phyloP scores from a whole-genome alignment of 2,888 invertebrate species.

The Iselma pallidipennis region DNA sequence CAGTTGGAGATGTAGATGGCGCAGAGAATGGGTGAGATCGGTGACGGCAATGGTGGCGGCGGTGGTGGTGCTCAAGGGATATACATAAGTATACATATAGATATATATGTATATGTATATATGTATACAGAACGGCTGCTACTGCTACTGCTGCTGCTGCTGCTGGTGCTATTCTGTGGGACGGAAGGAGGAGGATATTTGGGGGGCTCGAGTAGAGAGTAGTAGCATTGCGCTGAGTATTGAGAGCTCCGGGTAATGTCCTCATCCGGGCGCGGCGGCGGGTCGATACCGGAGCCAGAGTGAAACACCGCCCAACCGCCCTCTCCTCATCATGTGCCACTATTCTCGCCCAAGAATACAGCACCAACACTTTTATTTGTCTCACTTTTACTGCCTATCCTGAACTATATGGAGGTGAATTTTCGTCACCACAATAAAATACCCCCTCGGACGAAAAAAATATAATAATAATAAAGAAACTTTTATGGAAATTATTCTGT shows the following conservation, averaged over 20 bases:
- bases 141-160: conserved; percentile 37
- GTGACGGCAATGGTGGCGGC: background rate
- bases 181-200: conserved; percentile 44
- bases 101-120: background rate
- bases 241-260: conserved; percentile 57
- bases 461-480: background rate
- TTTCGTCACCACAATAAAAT: background rate
- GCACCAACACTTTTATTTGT: conserved; percentile 25
- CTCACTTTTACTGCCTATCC: conserved; percentile 11
- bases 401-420: conserved; percentile 5
- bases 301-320: conserved; percentile 41
- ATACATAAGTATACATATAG: background rate
- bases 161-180: too few relatives aligned
- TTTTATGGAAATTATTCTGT: background rate
- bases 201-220: conserved; percentile 38
- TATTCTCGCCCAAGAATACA: conserved; percentile 39
- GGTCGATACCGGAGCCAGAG: conserved; percentile 52
- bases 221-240: conserved; percentile 51
- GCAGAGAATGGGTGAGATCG: conserved; percentile 22
- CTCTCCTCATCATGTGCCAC: conserved; percentile 50
- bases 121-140: conserved; percentile 5
- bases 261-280: conserved; percentile 51
- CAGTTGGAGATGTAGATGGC: conserved; percentile 31
- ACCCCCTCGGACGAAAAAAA: background rate
- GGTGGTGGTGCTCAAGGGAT: conserved; percentile 4